Conservation (phyloP, 2,797 vertebrate species). For the Megalops cyprinoides region DNA sequence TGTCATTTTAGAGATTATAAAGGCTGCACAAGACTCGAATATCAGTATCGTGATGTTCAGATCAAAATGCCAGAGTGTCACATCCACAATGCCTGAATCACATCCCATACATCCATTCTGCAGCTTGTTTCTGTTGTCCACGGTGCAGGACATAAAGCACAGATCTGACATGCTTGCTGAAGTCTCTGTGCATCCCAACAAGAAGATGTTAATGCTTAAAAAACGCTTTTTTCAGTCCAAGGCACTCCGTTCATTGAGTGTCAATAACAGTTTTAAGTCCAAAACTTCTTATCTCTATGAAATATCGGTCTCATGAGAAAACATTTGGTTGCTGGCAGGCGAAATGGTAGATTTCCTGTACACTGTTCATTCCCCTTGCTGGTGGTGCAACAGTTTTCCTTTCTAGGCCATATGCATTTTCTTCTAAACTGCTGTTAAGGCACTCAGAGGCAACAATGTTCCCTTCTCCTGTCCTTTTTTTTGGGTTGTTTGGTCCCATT, state of each 20-base stretch:
- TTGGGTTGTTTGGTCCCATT: conserved; percentile 41
- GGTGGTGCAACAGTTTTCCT: background rate
- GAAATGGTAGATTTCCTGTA: background rate
- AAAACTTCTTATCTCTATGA: conserved; percentile 22
- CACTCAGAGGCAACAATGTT: conserved; percentile 31
- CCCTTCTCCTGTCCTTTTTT: conserved; percentile 40
- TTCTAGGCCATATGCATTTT: conserved; percentile 14
- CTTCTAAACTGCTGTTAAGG: conserved; percentile 27
- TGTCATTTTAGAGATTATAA: conserved; percentile 51
- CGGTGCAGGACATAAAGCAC: background rate
- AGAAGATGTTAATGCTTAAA: conserved; percentile 11
- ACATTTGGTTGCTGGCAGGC: background rate
- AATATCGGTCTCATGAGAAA: background rate
- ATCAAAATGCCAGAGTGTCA: conserved; percentile 37
- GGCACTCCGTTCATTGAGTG: conserved; percentile 27
- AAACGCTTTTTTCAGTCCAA: conserved; percentile 30
- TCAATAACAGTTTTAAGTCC: conserved; percentile 29
- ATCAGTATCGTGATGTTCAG: conserved; percentile 55
- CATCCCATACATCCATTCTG: conserved; percentile 50
- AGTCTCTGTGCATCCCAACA: background rate
- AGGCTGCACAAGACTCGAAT: conserved; percentile 42
- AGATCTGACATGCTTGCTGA: conserved; percentile 21
- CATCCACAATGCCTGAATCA: conserved; percentile 43
- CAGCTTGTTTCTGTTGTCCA: background rate
- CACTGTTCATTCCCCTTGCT: background rate